phyloP scores from a whole-genome alignment of 2,888 invertebrate genomes.

The Melanophora roralis region DNA sequence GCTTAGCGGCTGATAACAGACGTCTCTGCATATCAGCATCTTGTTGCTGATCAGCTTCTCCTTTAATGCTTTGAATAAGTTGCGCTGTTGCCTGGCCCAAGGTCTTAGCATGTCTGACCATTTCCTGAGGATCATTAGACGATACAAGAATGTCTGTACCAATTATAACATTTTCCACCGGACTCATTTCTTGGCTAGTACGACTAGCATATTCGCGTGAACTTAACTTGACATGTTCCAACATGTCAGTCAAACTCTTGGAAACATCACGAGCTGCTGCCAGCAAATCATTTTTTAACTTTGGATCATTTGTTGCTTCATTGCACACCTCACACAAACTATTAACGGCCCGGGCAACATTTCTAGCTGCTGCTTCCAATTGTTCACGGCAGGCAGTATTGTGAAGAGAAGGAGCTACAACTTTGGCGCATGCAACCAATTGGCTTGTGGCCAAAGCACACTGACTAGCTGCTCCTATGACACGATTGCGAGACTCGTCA shows the following conservation, averaged over 20 bases:
- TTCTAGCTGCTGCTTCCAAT: slow-evolving; percentile 92
- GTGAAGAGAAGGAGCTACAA: slow-evolving; percentile 90
- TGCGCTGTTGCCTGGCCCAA: slow-evolving; percentile 96
- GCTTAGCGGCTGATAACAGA: slow-evolving; percentile 95
- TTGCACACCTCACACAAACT: slow-evolving; percentile 90
- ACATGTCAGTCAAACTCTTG: slow-evolving; percentile 90
- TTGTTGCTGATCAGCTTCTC: slow-evolving; percentile 93
- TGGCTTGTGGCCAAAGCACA: slow-evolving; percentile 98
- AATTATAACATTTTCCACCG: slow-evolving; percentile 92
- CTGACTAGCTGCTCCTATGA: slow-evolving; percentile 97
- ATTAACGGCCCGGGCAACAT: slow-evolving; percentile 95
- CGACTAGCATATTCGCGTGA: slow-evolving; percentile 82
- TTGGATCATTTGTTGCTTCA: slow-evolving; percentile 83
- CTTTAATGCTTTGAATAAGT: slow-evolving; percentile 95
- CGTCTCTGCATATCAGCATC: slow-evolving; percentile 93
- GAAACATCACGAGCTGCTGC: slow-evolving; percentile 93
- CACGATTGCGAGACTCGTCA: slow-evolving; percentile 78
- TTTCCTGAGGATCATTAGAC: slow-evolving; percentile 92
- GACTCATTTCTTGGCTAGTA: slow-evolving; percentile 84
- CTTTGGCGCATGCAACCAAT: slow-evolving; percentile 97
- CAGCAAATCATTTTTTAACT: slow-evolving; percentile 85
- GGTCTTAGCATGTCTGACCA: slow-evolving; percentile 94
- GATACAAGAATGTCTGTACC: slow-evolving; percentile 93
- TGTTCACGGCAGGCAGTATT: slow-evolving; percentile 93
- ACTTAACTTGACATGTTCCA: slow-evolving; percentile 91